Evolutionary conservation across 2,113 vertebrate species (phyloP), one percentile per base, ranked within the genome.

Genomic region (Poecile atricapillus): DNA sequence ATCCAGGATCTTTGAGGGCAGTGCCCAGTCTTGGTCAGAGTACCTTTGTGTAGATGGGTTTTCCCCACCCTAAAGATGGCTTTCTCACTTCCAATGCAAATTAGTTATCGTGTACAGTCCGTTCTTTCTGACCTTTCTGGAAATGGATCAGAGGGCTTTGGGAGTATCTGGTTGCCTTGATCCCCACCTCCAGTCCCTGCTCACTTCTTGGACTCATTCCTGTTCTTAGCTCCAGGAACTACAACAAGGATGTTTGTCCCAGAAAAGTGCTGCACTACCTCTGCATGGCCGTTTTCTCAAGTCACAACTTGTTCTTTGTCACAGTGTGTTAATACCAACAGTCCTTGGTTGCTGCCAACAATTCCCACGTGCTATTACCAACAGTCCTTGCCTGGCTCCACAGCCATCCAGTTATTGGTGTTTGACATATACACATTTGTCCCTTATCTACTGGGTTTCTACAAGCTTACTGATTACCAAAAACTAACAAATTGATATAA

Each of bases 311-410:
- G 18, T 5, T 59, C 27, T 59, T 74, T 39, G 19, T 59, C 44
- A 52, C 2, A 3, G 3, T 14, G 22, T 19, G 1, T 50, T n/a
- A 37, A 33, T 24, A 50, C 4, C 0, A 1, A 13, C 37, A 44
- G 13, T 33, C 18, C 27, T 65, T 58, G 76, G 3, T 28, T 19
- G 6, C 16, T 28, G 33, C 37, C 31, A 58, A 5, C 18, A 73
- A 24, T 50, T 50, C 31, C 58, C 7, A 0, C 27, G 44, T 44
- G 8, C 37, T 33, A 50, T 18, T 50, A 44, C 33, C 31, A 58
- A 1, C 6, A 43, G 15, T 33, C 27, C 27, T 58, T 65, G 50
- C 18, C 10, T 58, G 23, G 7, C 15, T 74, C 19, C n/a, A 46
- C 43, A 58, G 22, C 15, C 37, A 44, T 58, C 12, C 37, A 17